These are phyloP conservation scores for Hippocampus barbouri DNA, from an alignment of 2,113 vertebrate genomes.

Conservation along the genomic window DNA sequence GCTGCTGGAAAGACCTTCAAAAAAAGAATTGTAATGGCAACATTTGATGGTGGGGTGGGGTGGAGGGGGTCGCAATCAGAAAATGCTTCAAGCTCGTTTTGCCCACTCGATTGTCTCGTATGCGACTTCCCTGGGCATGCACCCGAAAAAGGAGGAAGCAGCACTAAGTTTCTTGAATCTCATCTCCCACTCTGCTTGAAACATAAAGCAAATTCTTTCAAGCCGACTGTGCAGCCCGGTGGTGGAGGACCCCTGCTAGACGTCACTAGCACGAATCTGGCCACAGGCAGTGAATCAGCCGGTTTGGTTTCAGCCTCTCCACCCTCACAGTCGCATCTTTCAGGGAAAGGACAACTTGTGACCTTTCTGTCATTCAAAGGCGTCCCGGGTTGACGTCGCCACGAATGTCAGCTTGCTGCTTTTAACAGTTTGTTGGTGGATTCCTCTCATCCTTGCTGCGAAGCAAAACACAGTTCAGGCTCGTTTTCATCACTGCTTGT, in stretches of 20 bases:
- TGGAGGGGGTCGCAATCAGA: too few relatives aligned
- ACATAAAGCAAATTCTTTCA: background rate
- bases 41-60: too few relatives aligned
- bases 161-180: background rate
- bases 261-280: background rate
- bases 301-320: background rate
- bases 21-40: too few relatives aligned
- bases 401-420: background rate
- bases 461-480: background rate
- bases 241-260: background rate
- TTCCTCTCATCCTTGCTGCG: background rate
- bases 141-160: background rate
- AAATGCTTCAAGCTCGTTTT: too few relatives aligned
- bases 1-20: too few relatives aligned
- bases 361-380: conserved; percentile 8
- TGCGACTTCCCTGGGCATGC: too few relatives aligned
- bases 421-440: background rate
- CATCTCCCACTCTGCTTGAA: background rate
- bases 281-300: conserved; percentile 6
- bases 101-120: too few relatives aligned
- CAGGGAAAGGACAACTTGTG: conserved; percentile 1
- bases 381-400: conserved; percentile 4
- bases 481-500: background rate
- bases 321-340: background rate
- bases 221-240: background rate